Evolutionary conservation across 2,797 vertebrate genomes (phyloP).

Genomic region (Apogon hyalosoma): DNA sequence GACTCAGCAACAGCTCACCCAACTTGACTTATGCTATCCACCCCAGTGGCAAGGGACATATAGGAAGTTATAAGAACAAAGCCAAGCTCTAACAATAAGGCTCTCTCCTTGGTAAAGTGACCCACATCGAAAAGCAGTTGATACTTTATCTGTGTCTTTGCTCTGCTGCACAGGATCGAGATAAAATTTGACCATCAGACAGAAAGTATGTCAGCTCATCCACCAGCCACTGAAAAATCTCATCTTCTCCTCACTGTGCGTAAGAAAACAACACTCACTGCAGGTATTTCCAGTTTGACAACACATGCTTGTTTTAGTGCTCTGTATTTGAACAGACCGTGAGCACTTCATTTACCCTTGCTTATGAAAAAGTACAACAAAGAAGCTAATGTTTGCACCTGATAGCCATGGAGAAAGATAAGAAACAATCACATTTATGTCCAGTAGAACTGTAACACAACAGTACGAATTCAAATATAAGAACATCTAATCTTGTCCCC

Average conservation of each 20-base stretch:
- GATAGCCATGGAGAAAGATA: neutral
- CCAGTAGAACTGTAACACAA: too few relatives aligned
- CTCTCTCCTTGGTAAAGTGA: constrained; percentile 24
- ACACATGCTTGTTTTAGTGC: constrained; percentile 57
- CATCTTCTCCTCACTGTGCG: constrained; percentile 9
- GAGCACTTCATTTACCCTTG: constrained; percentile 36
- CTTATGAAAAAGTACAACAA: neutral
- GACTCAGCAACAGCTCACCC: constrained; percentile 65
- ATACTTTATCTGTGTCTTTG: constrained; percentile 44
- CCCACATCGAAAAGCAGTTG: neutral
- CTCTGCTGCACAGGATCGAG: constrained; percentile 14
- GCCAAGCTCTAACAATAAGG: constrained; percentile 12
- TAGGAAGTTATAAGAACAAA: constrained; percentile 41
- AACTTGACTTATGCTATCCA: constrained; percentile 55
- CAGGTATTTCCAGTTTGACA: constrained; percentile 85
- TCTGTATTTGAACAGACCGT: constrained; percentile 52
- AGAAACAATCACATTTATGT: neutral
- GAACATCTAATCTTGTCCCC: too few relatives aligned
- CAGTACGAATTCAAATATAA: too few relatives aligned
- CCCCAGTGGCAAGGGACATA: constrained; percentile 44
- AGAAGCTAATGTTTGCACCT: neutral
- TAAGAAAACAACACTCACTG: constrained; percentile 33
- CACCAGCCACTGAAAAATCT: constrained; percentile 17
- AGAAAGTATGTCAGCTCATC: constrained; percentile 1
- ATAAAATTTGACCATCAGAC: constrained; percentile 34